Base-by-base conservation (phyloP, 2,888 invertebrate species). In the Drosophila picticornis region DNA sequence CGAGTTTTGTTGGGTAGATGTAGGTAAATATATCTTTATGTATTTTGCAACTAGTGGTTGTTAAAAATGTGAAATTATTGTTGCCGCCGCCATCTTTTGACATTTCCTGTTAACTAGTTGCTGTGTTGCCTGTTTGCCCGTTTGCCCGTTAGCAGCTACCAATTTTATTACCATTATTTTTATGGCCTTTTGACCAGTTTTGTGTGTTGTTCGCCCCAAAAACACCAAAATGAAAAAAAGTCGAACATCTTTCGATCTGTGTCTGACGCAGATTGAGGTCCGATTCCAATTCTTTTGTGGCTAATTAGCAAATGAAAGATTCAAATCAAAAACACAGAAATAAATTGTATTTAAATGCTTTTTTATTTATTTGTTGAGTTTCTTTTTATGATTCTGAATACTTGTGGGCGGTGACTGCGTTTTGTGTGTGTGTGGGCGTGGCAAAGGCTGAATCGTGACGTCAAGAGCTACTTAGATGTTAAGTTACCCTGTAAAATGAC, bases 161-260 rank as follows among this genome's bases (percentile, higher is more conserved):
- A 22, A 34, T 22, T 53, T 22, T 10, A 51, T 51, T 51, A 51
- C 16, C 22, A 51, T 31, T 31, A n/a, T 51, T 53, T 34, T 53
- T 53, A 53, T 53, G 34, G 32, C 13, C 16, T 34, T 55, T 36
- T 11, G 53, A 55, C 53, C 25, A 36, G 53, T 55, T 55, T 55
- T 36, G 34, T 32, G n/a, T 46, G 46, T 46, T 46, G 46, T 25
- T 46, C 13, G 46, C 46, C 46, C 25, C 46, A 46, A 46, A 46
- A 46, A 25, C 13, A 16, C 16, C 22, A 22, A 46, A 46, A 16
- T 27, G 1, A 1, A 46, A 25, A 22, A 46, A 25, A 46, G 11
- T 46, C 46, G 16, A 46, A 46, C 46, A 25, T 16, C 32, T 52
- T 13, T 52, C 52, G 16, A 53, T 34, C 25, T 22, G 16, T 19